phyloP scores from a whole-genome alignment of 2,888 invertebrate species.

The Archips xylosteana region DNA sequence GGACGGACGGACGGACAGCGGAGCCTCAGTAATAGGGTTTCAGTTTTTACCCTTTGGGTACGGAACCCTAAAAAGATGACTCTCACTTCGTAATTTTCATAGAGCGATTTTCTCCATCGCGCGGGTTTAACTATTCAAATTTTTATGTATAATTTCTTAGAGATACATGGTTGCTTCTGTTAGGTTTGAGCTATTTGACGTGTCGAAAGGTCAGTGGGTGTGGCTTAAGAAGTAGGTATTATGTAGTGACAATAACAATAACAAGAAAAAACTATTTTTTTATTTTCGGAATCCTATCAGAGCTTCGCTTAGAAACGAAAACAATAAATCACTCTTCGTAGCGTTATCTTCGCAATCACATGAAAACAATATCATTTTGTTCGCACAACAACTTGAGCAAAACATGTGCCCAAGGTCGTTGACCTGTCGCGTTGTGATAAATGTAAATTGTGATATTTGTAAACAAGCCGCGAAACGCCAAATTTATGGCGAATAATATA shows the following conservation, averaged over 20 bases:
- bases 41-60: too few relatives aligned
- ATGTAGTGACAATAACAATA: not conserved
- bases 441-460: slow-evolving; percentile 18
- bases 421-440: slow-evolving; percentile 20
- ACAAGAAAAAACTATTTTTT: not conserved
- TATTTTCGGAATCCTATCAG: not conserved
- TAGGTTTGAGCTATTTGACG: too few relatives aligned
- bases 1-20: too few relatives aligned
- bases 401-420: slow-evolving; percentile 19
- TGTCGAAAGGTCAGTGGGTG: not conserved
- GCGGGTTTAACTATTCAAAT: too few relatives aligned
- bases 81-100: too few relatives aligned
- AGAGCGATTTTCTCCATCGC: too few relatives aligned
- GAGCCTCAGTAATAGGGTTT: too few relatives aligned
- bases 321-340: not conserved
- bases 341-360: slow-evolving; percentile 4
- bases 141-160: too few relatives aligned
- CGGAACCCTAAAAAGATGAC: too few relatives aligned
- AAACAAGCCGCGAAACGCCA: slow-evolving; percentile 19
- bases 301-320: not conserved
- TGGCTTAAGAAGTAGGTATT: not conserved
- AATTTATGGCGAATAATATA: slow-evolving; percentile 27
- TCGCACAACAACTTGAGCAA: slow-evolving; percentile 12
- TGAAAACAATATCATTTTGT: not conserved
- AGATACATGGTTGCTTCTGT: too few relatives aligned